Evolutionary conservation across 2,888 invertebrate genomes (phyloP).

Genomic region (Lithophane socia): DNA sequence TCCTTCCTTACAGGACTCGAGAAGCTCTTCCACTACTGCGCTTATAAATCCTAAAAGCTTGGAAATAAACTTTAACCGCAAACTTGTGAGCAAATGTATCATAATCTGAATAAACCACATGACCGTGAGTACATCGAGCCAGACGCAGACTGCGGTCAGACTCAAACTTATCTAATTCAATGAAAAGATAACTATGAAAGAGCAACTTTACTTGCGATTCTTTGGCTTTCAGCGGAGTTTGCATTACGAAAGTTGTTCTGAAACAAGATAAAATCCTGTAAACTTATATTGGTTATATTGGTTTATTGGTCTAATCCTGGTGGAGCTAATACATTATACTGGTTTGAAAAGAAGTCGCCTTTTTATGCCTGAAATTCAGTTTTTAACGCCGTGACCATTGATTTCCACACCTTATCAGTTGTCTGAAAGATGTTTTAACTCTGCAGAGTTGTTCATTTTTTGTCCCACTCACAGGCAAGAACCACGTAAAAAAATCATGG

Average conservation of each 20-base stretch:
- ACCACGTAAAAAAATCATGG: background rate
- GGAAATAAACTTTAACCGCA: conserved; percentile 37
- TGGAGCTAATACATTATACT: background rate
- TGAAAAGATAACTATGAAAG: conserved; percentile 35
- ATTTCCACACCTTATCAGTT: background rate
- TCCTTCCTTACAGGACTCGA: background rate
- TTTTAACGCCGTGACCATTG: background rate
- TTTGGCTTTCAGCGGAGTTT: conserved; percentile 20
- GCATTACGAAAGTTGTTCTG: conserved; percentile 12
- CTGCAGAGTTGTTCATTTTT: background rate
- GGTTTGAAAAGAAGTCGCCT: background rate
- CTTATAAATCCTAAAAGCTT: conserved; percentile 31
- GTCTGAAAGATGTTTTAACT: background rate
- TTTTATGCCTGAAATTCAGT: background rate
- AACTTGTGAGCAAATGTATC: conserved; percentile 38
- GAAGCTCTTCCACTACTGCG: conserved; percentile 9
- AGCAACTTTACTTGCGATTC: conserved; percentile 28
- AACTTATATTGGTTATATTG: background rate
- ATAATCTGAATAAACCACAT: conserved; percentile 28
- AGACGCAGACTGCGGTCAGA: conserved; percentile 27
- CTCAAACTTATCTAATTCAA: conserved; percentile 48
- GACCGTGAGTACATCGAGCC: background rate
- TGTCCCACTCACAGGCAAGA: background rate
- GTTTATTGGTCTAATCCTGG: background rate
- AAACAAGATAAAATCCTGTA: background rate